These are phyloP conservation scores for Fissipunctia ypsillon DNA, from an alignment of 2,888 invertebrate genomes.

Conservation along the genomic window DNA sequence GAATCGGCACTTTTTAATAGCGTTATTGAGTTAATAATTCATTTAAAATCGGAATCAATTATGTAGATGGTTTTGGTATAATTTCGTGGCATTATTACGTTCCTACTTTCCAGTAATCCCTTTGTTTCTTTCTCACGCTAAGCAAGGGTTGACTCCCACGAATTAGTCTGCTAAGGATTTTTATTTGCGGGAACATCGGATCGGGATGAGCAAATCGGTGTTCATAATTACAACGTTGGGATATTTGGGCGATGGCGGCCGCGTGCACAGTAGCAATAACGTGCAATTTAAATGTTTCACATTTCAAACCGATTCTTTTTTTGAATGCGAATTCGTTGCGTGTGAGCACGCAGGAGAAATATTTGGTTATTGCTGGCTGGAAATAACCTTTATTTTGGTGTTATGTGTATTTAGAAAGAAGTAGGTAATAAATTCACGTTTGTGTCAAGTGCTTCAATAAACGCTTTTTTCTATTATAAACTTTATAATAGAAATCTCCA, in stretches of 20 bases:
- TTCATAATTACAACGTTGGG: conserved; percentile 86
- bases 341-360: conserved; percentile 69
- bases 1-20: conserved; percentile 77
- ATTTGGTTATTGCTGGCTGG: conserved; percentile 65
- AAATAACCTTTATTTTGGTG: conserved; percentile 47
- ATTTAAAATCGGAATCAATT: conserved; percentile 67
- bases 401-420: conserved; percentile 43
- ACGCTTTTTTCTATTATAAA: not conserved
- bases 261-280: conserved; percentile 90
- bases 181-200: conserved; percentile 86
- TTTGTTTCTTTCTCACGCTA: conserved; percentile 87
- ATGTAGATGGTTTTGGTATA: conserved; percentile 65
- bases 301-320: conserved; percentile 82
- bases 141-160: conserved; percentile 85
- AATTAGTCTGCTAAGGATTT: conserved; percentile 85
- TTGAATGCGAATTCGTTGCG: conserved; percentile 64
- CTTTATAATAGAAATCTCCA: not conserved
- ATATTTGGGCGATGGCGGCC: conserved; percentile 85
- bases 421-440: conserved; percentile 12
- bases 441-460: not conserved
- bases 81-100: conserved; percentile 56
- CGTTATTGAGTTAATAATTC: conserved; percentile 71
- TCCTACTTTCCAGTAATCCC: conserved; percentile 66
- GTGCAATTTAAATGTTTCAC: conserved; percentile 90
- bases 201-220: conserved; percentile 86